These are phyloP conservation scores for Macrophya alboannulata DNA, from an alignment of 2,888 invertebrate species.

Conservation along the genomic window DNA sequence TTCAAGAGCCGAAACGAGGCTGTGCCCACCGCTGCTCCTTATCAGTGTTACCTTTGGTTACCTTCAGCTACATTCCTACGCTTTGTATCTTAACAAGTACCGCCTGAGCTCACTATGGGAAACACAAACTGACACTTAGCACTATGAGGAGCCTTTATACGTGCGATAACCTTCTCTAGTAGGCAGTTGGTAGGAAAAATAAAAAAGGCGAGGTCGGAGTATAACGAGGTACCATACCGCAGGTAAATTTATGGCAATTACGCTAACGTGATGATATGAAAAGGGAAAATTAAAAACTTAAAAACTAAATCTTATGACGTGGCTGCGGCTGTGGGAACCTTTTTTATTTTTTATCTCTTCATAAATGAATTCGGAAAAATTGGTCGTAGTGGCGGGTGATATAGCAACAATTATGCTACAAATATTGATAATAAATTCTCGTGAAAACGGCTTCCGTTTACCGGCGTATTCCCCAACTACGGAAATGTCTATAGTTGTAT, in stretches of 20 bases:
- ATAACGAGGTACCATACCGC: slow-evolving; percentile 16
- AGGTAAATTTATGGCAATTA: slow-evolving; percentile 30
- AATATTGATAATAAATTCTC: not conserved
- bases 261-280: not conserved
- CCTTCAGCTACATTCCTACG: slow-evolving; percentile 41
- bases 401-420: not conserved
- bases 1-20: slow-evolving; percentile 76
- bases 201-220: not conserved
- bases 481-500: not conserved
- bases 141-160: not conserved
- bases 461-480: slow-evolving; percentile 8
- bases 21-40: slow-evolving; percentile 63
- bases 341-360: not conserved
- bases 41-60: slow-evolving; percentile 49
- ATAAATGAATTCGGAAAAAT: not conserved
- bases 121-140: slow-evolving; percentile 41
- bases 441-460: not conserved
- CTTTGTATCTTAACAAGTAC: slow-evolving; percentile 11
- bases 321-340: not conserved
- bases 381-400: not conserved
- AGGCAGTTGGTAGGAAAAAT: not conserved
- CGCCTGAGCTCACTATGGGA: slow-evolving; percentile 37
- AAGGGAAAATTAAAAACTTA: slow-evolving; percentile 8
- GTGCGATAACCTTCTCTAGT: slow-evolving; percentile 3
- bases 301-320: not conserved